phyloP scores from a whole-genome alignment of 2,888 invertebrate species.

The Xylota segnis region DNA sequence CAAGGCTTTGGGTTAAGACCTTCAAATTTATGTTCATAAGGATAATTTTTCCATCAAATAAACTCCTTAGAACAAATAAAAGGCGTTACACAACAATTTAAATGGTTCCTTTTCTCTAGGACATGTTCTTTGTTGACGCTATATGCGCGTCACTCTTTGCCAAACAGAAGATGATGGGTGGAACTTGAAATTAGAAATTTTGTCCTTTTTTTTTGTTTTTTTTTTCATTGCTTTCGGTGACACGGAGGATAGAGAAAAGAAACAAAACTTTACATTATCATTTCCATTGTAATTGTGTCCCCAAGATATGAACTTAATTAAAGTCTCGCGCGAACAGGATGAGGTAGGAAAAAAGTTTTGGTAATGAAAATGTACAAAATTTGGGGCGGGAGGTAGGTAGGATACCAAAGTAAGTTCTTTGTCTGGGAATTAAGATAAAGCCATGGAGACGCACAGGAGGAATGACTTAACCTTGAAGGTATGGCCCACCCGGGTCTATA shows the following conservation, averaged over 20 bases:
- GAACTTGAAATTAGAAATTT: constrained; percentile 45
- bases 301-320: constrained; percentile 74
- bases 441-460: not conserved
- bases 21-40: constrained; percentile 46
- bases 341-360: constrained; percentile 23
- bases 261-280: constrained; percentile 50
- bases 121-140: not conserved
- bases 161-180: constrained; percentile 6
- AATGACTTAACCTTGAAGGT: constrained; percentile 34
- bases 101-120: constrained; percentile 1
- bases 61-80: constrained; percentile 37
- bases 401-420: constrained; percentile 16
- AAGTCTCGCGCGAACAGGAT: constrained; percentile 9
- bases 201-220: constrained; percentile 9
- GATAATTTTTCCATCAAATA: constrained; percentile 56
- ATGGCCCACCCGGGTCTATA: not conserved
- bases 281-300: constrained; percentile 69
- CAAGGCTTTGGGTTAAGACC: constrained; percentile 28
- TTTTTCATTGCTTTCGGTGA: too few relatives aligned
- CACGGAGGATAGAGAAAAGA: not conserved
- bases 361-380: constrained; percentile 37
- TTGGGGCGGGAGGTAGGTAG: too few relatives aligned
- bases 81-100: constrained; percentile 45
- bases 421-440: constrained; percentile 16
- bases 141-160: not conserved